Base-by-base conservation (phyloP, 35 echinoderm and acorn worm species). In the Anneissia japonica region DNA sequence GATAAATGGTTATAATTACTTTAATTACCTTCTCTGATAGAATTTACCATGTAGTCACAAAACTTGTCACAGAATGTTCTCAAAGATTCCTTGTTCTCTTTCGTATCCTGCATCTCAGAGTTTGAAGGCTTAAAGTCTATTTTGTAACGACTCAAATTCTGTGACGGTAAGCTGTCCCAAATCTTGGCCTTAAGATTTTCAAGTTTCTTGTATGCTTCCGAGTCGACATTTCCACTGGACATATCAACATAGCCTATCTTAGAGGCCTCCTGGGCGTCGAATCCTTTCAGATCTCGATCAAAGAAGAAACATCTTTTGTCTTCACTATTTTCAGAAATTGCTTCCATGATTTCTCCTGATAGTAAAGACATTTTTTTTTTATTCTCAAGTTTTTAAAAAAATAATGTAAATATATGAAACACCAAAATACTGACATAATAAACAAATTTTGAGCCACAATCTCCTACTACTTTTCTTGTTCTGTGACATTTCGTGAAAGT, bases 11-110 rank as follows among this genome's bases (percentile, higher is more conserved):
- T 85, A 28, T 3, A 86, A 37, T 31, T 2, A 14, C 7, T 31
- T 7, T 32, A 77, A 81, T 84, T 80, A 95, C 93, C 82, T 82
- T 84, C 73, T 28, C 89, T 75, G 56, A 96, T 89, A 30, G 93
- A 91, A 55, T 91, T 75, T n/a, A 96, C 83, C 86, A 96, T 88
- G 43, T 88, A 96, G 11, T 77, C 21, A 38, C 93, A 96, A 84
- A 96, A 96, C 77, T 86, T 81, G 35, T 96, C 93, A n/a, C 75
- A 39, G 40, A 96, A 96, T 5, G 77, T 89, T 40, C 46, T 72
- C 74, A 96, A 72, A 0, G 84, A 30, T 75, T 85, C 77, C 55
- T 86, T 91, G 73, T 96, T 96, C 39, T 77, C 23, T 31, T 88
- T 76, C 45, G 86, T 89, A 32, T 85, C 79, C 10, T 34, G 21